A percentile compares a stretch with the other conserved stretches of the same genome.
Evolutionary conservation across 2,797 vertebrate genomes (phyloP).

Genomic region (Lagodon rhomboides): DNA sequence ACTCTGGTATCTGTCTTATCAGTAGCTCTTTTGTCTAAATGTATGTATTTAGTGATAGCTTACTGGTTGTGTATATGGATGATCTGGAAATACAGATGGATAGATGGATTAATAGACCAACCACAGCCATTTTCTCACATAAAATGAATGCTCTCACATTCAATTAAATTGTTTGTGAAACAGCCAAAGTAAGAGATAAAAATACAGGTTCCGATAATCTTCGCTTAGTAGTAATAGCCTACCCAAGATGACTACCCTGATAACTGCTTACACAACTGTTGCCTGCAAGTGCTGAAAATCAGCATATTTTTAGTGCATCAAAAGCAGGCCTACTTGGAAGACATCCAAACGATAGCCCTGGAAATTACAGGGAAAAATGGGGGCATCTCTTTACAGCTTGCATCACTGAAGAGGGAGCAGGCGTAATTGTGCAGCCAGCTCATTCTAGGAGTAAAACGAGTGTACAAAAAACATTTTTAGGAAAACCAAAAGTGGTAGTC

Average conservation of each 20-base stretch:
- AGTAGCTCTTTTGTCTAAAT: background rate
- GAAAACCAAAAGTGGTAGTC: slow-evolving; percentile 5
- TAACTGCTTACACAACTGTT: slow-evolving; percentile 50
- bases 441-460: slow-evolving; percentile 25
- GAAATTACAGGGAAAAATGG: slow-evolving; percentile 54
- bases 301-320: slow-evolving; percentile 57
- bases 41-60: background rate
- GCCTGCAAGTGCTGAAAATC: slow-evolving; percentile 43
- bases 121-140: background rate
- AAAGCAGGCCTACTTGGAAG: slow-evolving; percentile 56
- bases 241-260: slow-evolving; percentile 28
- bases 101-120: background rate
- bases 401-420: slow-evolving; percentile 28
- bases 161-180: background rate
- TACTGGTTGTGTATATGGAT: background rate
- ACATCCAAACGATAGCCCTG: slow-evolving; percentile 45
- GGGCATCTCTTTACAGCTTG: slow-evolving; percentile 42
- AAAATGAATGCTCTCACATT: background rate
- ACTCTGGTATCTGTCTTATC: background rate
- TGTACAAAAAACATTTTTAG: slow-evolving; percentile 1
- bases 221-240: slow-evolving; percentile 21
- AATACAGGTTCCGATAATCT: slow-evolving; percentile 8
- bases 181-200: background rate
- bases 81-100: background rate
- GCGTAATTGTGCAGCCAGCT: slow-evolving; percentile 4